Conservation (phyloP, 2,797 vertebrate species). For the Mormyrus hasselquistii region DNA sequence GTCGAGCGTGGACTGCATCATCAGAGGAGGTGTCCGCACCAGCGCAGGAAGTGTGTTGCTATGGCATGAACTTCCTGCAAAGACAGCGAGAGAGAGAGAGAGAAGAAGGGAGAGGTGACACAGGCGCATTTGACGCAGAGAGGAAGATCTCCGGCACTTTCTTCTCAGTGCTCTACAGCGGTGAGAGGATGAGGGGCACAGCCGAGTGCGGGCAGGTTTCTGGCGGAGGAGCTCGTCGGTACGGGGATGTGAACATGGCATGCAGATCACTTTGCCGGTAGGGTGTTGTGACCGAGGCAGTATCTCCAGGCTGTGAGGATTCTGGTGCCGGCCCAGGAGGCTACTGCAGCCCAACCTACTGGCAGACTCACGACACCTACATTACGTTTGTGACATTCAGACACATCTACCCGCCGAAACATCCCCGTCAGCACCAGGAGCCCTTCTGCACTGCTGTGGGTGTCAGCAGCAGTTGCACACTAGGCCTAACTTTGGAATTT, state of each 20-base stretch:
- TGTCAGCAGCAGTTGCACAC: background rate
- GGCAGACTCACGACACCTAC: background rate
- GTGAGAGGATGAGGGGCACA: slow-evolving; percentile 4
- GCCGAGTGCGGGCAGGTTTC: slow-evolving; percentile 7
- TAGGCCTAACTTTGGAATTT: background rate
- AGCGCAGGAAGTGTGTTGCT: slow-evolving; percentile 73
- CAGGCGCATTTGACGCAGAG: background rate
- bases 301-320: background rate
- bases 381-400: background rate
- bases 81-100: slow-evolving; percentile 31
- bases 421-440: background rate
- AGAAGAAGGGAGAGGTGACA: slow-evolving; percentile 30
- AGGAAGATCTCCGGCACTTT: background rate
- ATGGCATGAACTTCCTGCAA: slow-evolving; percentile 74
- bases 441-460: background rate
- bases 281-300: slow-evolving; percentile 25
- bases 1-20: slow-evolving; percentile 84
- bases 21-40: slow-evolving; percentile 74
- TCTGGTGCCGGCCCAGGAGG: background rate
- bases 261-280: slow-evolving; percentile 41
- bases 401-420: background rate
- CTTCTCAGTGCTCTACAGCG: slow-evolving; percentile 5
- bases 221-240: background rate
- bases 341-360: background rate
- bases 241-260: slow-evolving; percentile 32